Percentiles rank a stretch among this genome's conserved stretches.
phyloP scores from a whole-genome alignment of 1,140 invertebrate genomes.

The Chrysomallon squamiferum region DNA sequence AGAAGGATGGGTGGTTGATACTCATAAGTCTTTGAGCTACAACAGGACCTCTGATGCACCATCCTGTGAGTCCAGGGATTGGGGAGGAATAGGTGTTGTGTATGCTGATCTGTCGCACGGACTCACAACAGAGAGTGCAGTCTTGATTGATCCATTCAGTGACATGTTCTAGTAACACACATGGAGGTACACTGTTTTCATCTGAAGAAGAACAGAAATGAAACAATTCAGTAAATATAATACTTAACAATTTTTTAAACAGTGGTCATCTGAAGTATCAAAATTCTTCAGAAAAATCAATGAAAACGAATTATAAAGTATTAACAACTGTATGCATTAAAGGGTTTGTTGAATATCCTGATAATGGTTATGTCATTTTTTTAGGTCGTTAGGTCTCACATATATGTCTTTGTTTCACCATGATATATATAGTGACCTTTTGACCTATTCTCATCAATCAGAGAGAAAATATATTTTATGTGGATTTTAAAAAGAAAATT shows the following conservation, averaged over 20 bases:
- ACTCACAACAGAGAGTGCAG: slow-evolving; percentile 53
- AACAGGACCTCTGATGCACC: slow-evolving; percentile 53
- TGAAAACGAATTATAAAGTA: too few relatives aligned
- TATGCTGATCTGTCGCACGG: slow-evolving; percentile 46
- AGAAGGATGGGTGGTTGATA: neutral
- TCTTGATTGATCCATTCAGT: slow-evolving; percentile 53
- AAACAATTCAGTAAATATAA: neutral
- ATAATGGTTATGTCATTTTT: too few relatives aligned
- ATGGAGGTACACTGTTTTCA: slow-evolving; percentile 36
- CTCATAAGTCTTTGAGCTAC: slow-evolving; percentile 21
- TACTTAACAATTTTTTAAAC: neutral
- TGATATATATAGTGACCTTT: too few relatives aligned
- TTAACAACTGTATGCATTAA: too few relatives aligned
- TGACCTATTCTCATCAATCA: too few relatives aligned
- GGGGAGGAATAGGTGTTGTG: slow-evolving; percentile 52
- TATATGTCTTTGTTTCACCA: too few relatives aligned
- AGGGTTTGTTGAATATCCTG: too few relatives aligned
- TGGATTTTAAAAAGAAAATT: too few relatives aligned
- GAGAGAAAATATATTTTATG: too few relatives aligned
- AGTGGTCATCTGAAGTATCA: neutral
- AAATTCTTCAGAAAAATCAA: neutral
- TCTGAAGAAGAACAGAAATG: slow-evolving; percentile 26
- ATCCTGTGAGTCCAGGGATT: slow-evolving; percentile 47
- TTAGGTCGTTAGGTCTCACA: too few relatives aligned
- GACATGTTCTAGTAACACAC: slow-evolving; percentile 45